These are phyloP conservation scores for Ptychobarbus kaznakovi DNA, from an alignment of 2,797 vertebrate genomes.

Conservation along the genomic window DNA sequence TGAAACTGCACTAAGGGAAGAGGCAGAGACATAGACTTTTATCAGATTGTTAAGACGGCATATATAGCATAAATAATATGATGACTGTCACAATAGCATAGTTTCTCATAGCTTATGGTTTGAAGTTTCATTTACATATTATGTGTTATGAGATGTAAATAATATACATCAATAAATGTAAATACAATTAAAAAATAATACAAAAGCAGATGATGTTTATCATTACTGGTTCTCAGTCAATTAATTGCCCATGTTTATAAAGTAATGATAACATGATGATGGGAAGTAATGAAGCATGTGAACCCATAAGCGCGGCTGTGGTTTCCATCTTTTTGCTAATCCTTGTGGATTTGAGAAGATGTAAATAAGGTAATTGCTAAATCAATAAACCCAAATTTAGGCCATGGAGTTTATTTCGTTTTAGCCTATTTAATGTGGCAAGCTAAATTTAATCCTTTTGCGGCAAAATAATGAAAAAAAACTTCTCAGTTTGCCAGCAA, in stretches of 20 bases:
- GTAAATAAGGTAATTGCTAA: slow-evolving; percentile 52
- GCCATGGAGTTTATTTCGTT: slow-evolving; percentile 57
- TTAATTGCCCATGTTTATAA: slow-evolving; percentile 30
- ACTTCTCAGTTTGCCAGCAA: slow-evolving; percentile 67
- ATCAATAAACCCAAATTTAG: slow-evolving; percentile 57
- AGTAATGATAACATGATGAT: slow-evolving; percentile 21
- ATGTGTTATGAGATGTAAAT: slow-evolving; percentile 9
- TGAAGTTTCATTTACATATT: background rate
- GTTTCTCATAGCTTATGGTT: background rate
- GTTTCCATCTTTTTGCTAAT: slow-evolving; percentile 25
- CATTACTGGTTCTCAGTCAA: background rate
- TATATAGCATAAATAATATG: background rate
- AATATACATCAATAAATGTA: slow-evolving; percentile 1
- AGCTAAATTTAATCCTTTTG: slow-evolving; percentile 70
- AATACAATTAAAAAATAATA: slow-evolving; percentile 1
- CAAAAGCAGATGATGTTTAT: slow-evolving; percentile 35
- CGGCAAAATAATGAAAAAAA: slow-evolving; percentile 49
- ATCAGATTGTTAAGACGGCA: background rate
- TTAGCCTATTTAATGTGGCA: slow-evolving; percentile 63
- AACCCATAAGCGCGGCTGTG: background rate
- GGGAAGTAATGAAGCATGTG: slow-evolving; percentile 22
- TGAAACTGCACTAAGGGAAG: background rate
- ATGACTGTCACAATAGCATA: background rate
- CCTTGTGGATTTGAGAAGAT: slow-evolving; percentile 55
- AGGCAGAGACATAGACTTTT: background rate